These are phyloP conservation scores for Drosophila miranda DNA, from an alignment of 1,140 invertebrate species.

Conservation along the genomic window DNA sequence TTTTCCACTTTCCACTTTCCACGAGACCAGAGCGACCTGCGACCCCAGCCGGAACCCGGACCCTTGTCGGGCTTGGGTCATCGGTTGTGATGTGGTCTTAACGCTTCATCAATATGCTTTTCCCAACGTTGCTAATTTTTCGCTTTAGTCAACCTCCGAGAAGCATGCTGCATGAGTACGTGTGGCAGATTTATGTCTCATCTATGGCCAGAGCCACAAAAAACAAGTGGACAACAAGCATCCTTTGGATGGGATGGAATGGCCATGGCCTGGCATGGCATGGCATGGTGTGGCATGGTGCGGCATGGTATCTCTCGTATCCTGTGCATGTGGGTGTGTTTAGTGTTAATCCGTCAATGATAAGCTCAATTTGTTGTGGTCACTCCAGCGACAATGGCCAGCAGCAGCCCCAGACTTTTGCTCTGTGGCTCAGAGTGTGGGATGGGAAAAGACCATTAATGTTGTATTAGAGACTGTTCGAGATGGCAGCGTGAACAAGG, in stretches of 20 bases:
- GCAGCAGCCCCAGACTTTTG: slow-evolving; percentile 12
- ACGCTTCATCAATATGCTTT: slow-evolving; percentile 80
- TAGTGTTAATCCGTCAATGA: slow-evolving; percentile 81
- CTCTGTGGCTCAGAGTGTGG: slow-evolving; percentile 51
- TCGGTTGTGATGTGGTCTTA: slow-evolving; percentile 67
- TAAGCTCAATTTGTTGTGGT: slow-evolving; percentile 81
- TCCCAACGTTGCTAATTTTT: slow-evolving; percentile 70
- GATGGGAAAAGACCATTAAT: slow-evolving; percentile 61
- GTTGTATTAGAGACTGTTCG: slow-evolving; percentile 59
- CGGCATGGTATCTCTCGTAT: neutral
- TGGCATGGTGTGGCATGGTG: no score
- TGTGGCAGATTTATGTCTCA: slow-evolving; percentile 74
- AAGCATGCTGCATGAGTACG: slow-evolving; percentile 38
- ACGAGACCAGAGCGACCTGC: slow-evolving; percentile 27
- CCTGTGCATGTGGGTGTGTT: slow-evolving; percentile 57
- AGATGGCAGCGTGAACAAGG: slow-evolving; percentile 41
- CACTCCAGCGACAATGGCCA: slow-evolving; percentile 70
- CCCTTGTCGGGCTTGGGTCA: slow-evolving; percentile 46
- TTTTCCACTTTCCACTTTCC: slow-evolving; percentile 78
- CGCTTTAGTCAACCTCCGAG: slow-evolving; percentile 64
- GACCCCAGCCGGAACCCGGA: slow-evolving; percentile 11
- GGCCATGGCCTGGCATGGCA: neutral
- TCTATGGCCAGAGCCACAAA: slow-evolving; percentile 20
- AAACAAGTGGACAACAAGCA: slow-evolving; percentile 57
- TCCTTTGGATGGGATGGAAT: slow-evolving; percentile 4